Percentiles rank a stretch among this genome's conserved stretches.
Evolutionary conservation across 2,113 vertebrate genomes (phyloP).

Genomic region (Hyaena hyaena): DNA sequence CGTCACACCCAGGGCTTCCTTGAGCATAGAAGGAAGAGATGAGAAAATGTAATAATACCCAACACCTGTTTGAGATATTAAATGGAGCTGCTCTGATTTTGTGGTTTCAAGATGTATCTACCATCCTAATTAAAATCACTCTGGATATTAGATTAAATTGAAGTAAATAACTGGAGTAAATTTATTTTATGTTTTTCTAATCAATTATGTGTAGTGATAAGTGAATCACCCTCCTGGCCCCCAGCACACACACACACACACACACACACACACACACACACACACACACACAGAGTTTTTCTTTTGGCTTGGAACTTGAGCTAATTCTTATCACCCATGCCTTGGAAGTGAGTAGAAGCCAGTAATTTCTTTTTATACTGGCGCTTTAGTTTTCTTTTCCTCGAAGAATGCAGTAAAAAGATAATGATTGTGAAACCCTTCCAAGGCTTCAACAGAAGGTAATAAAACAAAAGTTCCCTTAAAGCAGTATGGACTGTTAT

Average conservation of each 20-base stretch:
- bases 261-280: neutral
- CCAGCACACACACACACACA: neutral
- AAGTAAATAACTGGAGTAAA: conserved; percentile 39
- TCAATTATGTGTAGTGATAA: neutral
- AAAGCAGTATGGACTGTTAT: neutral
- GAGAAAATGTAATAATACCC: conserved; percentile 65
- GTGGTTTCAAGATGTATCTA: conserved; percentile 24
- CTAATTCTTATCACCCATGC: neutral
- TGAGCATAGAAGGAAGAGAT: conserved; percentile 69
- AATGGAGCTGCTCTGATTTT: conserved; percentile 56
- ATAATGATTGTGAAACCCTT: neutral
- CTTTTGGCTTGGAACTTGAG: neutral
- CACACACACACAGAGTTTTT: neutral
- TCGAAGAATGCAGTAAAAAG: conserved; percentile 37
- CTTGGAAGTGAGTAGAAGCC: neutral
- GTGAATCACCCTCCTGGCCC: fast-evolving
- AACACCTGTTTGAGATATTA: conserved; percentile 61
- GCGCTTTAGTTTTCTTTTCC: neutral
- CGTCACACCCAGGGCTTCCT: neutral
- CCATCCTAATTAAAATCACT: conserved; percentile 54
- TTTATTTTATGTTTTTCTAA: conserved; percentile 38
- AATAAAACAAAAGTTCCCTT: conserved; percentile 16
- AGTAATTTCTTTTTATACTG: neutral
- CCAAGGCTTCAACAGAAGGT: conserved; percentile 1
- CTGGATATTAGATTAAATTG: conserved; percentile 22